phyloP scores from a whole-genome alignment of 2,888 invertebrate species.

The Tenthredo notha region DNA sequence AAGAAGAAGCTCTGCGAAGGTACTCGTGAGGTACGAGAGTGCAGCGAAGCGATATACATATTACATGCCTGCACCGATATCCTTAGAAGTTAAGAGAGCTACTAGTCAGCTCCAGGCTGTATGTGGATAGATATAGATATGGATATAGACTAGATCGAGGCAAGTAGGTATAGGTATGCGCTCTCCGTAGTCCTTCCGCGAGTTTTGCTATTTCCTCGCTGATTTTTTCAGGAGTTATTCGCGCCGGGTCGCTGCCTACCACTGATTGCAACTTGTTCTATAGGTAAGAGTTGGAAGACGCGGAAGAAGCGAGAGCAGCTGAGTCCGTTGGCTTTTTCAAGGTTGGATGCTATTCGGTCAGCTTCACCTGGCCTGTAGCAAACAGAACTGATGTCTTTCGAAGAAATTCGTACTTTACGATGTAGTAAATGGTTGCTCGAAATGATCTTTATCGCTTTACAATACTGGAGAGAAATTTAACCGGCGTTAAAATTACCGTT shows the following conservation, averaged over 20 bases:
- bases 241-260: slow-evolving; percentile 44
- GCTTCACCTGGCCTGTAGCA: slow-evolving; percentile 49
- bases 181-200: slow-evolving; percentile 19
- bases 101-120: slow-evolving; percentile 1
- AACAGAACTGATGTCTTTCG: slow-evolving; percentile 37
- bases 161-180: slow-evolving; percentile 27
- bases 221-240: background rate
- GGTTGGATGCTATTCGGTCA: slow-evolving; percentile 50
- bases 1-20: slow-evolving; percentile 2
- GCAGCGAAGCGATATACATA: slow-evolving; percentile 40
- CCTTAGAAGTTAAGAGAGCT: slow-evolving; percentile 2
- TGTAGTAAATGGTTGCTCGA: background rate
- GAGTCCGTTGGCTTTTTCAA: slow-evolving; percentile 49
- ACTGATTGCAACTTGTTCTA: slow-evolving; percentile 47
- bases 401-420: slow-evolving; percentile 48
- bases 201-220: slow-evolving; percentile 25
- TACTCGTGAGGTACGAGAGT: slow-evolving; percentile 11
- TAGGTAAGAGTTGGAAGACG: slow-evolving; percentile 39
- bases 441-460: slow-evolving; percentile 36
- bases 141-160: slow-evolving; percentile 12
- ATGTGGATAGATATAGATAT: slow-evolving; percentile 26
- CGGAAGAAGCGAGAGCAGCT: slow-evolving; percentile 46
- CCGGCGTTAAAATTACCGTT: slow-evolving; percentile 27
- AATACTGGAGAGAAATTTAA: background rate
- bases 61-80: slow-evolving; percentile 34